A percentile compares a stretch with the other conserved stretches of the same genome.
Evolutionary conservation across 2,888 invertebrate genomes (phyloP).

Genomic region (Agrochola macilenta): DNA sequence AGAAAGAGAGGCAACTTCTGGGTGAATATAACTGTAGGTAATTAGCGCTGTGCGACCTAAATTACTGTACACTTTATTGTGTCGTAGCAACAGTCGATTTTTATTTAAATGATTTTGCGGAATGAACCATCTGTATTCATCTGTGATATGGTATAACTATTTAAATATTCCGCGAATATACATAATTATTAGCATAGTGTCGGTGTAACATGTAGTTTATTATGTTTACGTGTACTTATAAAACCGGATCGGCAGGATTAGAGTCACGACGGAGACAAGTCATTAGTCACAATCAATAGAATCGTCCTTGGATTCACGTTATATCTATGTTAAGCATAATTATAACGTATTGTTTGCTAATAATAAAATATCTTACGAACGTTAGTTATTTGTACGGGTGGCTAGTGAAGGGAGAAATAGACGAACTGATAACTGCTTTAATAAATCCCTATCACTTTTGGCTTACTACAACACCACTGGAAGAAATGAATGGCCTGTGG

Average conservation of each 20-base stretch:
- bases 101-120: no score
- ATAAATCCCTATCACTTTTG: not conserved
- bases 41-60: no score
- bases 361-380: constrained; percentile 8
- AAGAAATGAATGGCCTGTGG: no score
- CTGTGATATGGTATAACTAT: not conserved
- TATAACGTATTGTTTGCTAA: constrained; percentile 16
- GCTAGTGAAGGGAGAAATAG: not conserved
- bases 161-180: constrained; percentile 5
- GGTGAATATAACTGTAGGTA: no score
- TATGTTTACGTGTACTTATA: constrained; percentile 16
- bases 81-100: no score
- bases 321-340: not conserved
- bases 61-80: no score
- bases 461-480: no score
- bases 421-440: not conserved
- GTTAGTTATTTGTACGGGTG: not conserved
- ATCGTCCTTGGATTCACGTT: constrained; percentile 24
- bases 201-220: constrained; percentile 10
- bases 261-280: constrained; percentile 28
- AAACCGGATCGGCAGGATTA: constrained; percentile 20
- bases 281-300: constrained; percentile 33
- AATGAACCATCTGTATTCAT: no score
- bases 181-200: constrained; percentile 1
- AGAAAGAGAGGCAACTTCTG: no score